Conservation (phyloP, 2,888 invertebrate species). For the Plebejus melissa region DNA sequence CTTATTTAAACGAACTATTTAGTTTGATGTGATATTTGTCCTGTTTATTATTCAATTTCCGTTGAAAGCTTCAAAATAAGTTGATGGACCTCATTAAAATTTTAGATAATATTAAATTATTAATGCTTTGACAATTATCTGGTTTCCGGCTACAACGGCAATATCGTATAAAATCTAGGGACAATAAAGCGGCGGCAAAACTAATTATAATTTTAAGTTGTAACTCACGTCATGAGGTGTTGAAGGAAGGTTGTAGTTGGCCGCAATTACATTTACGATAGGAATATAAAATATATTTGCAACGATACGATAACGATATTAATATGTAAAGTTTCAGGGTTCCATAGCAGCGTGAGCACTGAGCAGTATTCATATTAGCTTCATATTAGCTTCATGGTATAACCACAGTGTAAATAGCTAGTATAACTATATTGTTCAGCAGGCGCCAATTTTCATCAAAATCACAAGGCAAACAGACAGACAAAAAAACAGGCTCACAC, state of each 20-base stretch:
- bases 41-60: neutral
- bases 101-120: neutral
- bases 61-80: neutral
- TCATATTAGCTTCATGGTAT: no score
- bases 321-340: neutral
- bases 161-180: neutral
- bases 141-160: neutral
- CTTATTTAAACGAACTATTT: neutral
- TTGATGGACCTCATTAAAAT: neutral
- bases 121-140: neutral
- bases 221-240: slow-evolving; percentile 3
- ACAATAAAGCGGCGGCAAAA: neutral
- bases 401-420: no score
- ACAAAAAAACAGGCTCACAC: no score
- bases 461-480: neutral
- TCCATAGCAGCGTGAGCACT: neutral
- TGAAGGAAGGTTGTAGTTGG: slow-evolving; percentile 7
- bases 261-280: slow-evolving; percentile 7
- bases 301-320: neutral
- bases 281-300: slow-evolving; percentile 1
- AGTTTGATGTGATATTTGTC: neutral
- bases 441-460: neutral
- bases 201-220: neutral
- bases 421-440: neutral
- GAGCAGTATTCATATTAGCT: neutral